Conservation (phyloP, 2,888 invertebrate species). For the Tanaodytes sp. region DNA sequence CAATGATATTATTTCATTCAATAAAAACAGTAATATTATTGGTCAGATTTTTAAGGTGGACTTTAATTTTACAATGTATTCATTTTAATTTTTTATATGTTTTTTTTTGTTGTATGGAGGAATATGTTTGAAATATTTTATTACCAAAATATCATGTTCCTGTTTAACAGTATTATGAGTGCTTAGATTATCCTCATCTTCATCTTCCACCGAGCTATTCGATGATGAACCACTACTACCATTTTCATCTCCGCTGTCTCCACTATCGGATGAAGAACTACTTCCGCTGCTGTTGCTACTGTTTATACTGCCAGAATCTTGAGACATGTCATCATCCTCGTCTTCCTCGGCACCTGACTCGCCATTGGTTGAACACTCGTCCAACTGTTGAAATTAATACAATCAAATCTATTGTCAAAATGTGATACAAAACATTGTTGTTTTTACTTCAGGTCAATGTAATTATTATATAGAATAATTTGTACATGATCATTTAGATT, state of each 20-base stretch:
- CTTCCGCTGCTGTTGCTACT: constrained; percentile 67
- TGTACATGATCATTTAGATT: no score
- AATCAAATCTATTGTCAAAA: no score
- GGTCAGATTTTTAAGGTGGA: no score
- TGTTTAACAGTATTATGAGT: constrained; percentile 61
- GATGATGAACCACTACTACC: constrained; percentile 67
- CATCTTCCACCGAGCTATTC: constrained; percentile 67
- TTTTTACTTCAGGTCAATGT: no score
- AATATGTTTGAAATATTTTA: no score
- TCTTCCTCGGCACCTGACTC: constrained; percentile 71
- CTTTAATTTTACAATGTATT: background rate
- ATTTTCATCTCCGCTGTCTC: constrained; percentile 69
- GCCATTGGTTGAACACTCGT: constrained; percentile 70
- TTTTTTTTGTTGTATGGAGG: no score
- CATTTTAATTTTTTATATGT: no score
- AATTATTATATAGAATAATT: no score
- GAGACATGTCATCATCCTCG: constrained; percentile 70
- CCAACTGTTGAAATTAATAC: no score
- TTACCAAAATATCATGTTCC: constrained; percentile 63
- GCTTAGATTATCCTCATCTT: constrained; percentile 68
- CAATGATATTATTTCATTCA: no score
- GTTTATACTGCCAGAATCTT: constrained; percentile 65
- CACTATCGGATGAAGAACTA: constrained; percentile 68
- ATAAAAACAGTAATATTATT: no score
- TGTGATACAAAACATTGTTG: no score